A percentile compares a stretch with the other conserved stretches of the same genome.
Conservation (phyloP, 2,113 vertebrate genomes). For the Callipepla squamata region DNA sequence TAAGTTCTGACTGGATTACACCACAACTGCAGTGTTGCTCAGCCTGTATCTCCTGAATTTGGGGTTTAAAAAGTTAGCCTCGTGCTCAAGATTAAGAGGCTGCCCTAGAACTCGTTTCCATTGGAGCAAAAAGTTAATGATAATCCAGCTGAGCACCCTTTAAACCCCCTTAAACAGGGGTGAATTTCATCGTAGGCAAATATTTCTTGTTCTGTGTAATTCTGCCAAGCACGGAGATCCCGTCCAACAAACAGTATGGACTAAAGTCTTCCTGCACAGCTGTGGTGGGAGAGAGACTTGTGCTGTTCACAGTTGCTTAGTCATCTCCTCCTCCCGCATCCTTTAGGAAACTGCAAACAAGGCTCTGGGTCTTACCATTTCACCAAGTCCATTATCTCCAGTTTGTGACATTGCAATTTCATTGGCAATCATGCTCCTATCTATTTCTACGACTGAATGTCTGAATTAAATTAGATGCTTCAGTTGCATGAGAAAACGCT, state of each 20-base stretch:
- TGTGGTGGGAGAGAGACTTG: background rate
- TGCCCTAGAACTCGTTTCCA: background rate
- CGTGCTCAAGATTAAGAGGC: background rate
- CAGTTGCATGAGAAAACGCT: background rate
- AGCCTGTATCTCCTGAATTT: background rate
- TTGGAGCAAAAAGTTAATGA: background rate
- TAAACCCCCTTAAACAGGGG: slow-evolving; percentile 31
- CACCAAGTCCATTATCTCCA: background rate
- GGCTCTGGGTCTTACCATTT: background rate
- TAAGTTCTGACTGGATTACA: background rate
- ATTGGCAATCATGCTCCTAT: background rate
- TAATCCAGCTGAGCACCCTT: slow-evolving; percentile 22
- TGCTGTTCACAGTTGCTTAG: background rate
- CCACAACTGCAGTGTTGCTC: background rate
- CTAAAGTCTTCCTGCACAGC: background rate
- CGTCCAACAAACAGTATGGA: background rate
- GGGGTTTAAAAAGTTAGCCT: background rate
- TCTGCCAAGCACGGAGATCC: slow-evolving; percentile 2
- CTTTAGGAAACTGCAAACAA: background rate
- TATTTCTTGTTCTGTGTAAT: background rate
- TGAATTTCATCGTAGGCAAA: slow-evolving; percentile 23
- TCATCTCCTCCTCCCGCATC: background rate
- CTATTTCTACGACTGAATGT: background rate
- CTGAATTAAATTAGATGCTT: background rate
- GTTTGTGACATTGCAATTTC: background rate